Evolutionary conservation across 2,888 invertebrate genomes (phyloP).

Genomic region (Xanthia togata): DNA sequence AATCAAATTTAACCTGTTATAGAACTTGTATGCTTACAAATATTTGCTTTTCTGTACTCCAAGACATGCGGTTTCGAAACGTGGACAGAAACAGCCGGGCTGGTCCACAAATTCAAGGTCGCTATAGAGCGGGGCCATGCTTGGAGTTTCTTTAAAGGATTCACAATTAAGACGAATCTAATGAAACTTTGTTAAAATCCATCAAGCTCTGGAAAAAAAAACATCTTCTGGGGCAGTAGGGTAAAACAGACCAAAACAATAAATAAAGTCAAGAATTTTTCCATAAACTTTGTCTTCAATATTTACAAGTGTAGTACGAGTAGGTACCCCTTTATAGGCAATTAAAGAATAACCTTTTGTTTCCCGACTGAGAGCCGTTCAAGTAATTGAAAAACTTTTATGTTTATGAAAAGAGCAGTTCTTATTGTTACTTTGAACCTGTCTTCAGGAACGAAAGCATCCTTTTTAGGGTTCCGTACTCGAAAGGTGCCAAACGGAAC

Average conservation of each 20-base stretch:
- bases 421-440: slow-evolving; percentile 34
- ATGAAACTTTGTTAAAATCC: too few relatives aligned
- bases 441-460: slow-evolving; percentile 10
- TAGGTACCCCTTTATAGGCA: slow-evolving; percentile 48
- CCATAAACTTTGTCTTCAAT: slow-evolving; percentile 18
- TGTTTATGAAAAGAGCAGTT: slow-evolving; percentile 40
- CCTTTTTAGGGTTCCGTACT: background rate
- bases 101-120: too few relatives aligned
- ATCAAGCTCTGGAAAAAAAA: too few relatives aligned
- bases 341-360: slow-evolving; percentile 62
- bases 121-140: too few relatives aligned
- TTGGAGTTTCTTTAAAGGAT: background rate
- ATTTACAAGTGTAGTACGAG: slow-evolving; percentile 37
- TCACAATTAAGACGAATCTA: too few relatives aligned
- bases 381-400: slow-evolving; percentile 68
- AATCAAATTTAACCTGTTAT: background rate
- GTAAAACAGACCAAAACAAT: background rate
- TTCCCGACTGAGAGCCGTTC: slow-evolving; percentile 47
- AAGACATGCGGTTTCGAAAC: too few relatives aligned
- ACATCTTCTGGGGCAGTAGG: too few relatives aligned
- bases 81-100: too few relatives aligned
- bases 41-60: background rate
- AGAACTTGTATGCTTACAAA: background rate
- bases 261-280: background rate
- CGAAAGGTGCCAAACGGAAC: too few relatives aligned